Conservation (phyloP, 30 jellyfish, hydroid and myxozoan species). For the Clytia hemisphaerica region DNA sequence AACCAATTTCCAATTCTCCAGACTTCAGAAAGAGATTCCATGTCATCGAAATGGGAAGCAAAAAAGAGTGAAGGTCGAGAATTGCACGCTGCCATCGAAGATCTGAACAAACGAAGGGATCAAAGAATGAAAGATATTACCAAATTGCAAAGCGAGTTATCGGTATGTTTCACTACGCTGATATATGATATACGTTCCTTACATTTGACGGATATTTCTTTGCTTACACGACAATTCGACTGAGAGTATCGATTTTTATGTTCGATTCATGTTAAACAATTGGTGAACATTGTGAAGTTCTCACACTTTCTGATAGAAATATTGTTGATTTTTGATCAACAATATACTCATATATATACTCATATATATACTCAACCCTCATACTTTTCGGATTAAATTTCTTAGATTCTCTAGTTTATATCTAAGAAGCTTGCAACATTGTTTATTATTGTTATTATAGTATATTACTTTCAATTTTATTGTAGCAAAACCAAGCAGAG, state of each 20-base stretch:
- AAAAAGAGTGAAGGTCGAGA: slow-evolving; percentile 42
- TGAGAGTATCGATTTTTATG: too few species aligned
- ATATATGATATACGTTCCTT: background rate
- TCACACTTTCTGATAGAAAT: too few species aligned
- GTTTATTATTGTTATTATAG: background rate
- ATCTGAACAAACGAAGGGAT: slow-evolving; percentile 43
- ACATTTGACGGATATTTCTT: background rate
- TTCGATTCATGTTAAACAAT: too few species aligned
- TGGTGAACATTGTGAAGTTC: too few species aligned
- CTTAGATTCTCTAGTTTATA: too few species aligned
- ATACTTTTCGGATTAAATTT: too few species aligned
- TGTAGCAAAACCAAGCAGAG: slow-evolving; percentile 36
- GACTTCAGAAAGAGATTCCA: slow-evolving; percentile 49
- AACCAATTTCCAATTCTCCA: background rate
- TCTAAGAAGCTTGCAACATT: background rate
- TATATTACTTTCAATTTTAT: background rate
- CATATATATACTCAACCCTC: too few species aligned
- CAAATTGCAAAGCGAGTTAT: slow-evolving; percentile 45
- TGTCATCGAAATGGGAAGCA: slow-evolving; percentile 17
- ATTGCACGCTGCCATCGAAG: slow-evolving; percentile 39
- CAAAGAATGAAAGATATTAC: slow-evolving; percentile 39
- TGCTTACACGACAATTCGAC: background rate
- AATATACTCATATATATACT: too few species aligned
- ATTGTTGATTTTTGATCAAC: too few species aligned
- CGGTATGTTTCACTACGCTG: slow-evolving; percentile 21